Evolutionary conservation across 1,140 invertebrate species (phyloP), one percentile per base, ranked within the genome.

Genomic region (Cataglyphis hispanica): DNA sequence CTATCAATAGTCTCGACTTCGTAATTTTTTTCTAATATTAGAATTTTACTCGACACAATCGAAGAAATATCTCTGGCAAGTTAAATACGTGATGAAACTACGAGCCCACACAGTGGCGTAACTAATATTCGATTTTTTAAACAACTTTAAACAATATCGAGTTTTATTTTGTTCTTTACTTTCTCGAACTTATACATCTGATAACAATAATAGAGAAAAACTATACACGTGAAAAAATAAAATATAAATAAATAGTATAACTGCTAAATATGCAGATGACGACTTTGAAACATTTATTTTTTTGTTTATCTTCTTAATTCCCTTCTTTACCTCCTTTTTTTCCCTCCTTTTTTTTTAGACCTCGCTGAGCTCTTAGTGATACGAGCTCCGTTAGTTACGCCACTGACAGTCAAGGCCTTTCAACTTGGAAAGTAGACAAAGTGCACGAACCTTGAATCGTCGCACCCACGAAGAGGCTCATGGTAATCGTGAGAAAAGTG

Each of bases 391-490:
- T 80, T 80, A 40, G 43, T 80, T 80, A 80, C 63, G 43, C 76
- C 43, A 80, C n/a, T 69, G 63, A 10, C 43, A 80, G 31, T 46
- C 61, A 53, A 80, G 63, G 56, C 63, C 66, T 40, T 13, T 88
- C 81, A 76, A 86, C 37, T 63, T 34, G 64, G 19, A 61, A 86
- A 84, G 50, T 43, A 53, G 70, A 88, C 40, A 60, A 50, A 75
- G 22, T 74, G 72, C 87, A 96, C 97, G 97, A 96, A 99, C 98
- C 96, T 95, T 98, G 96, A 92, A 99, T 99, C 74, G 98, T 98
- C 87, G 98, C 97, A 91, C 98, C 98, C 86, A 99, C 98, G 94
- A 98, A 98, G 56, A 99, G 96, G 93, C 98, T 98, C 86, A 99
- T 96, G 67, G 98, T 98, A 60, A 99, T 98, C 87, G 98, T 98